A percentile compares a stretch with the other conserved stretches of the same genome.
These are phyloP conservation scores for Listronotus bonariensis DNA, from an alignment of 1,140 invertebrate genomes.

Conservation along the genomic window DNA sequence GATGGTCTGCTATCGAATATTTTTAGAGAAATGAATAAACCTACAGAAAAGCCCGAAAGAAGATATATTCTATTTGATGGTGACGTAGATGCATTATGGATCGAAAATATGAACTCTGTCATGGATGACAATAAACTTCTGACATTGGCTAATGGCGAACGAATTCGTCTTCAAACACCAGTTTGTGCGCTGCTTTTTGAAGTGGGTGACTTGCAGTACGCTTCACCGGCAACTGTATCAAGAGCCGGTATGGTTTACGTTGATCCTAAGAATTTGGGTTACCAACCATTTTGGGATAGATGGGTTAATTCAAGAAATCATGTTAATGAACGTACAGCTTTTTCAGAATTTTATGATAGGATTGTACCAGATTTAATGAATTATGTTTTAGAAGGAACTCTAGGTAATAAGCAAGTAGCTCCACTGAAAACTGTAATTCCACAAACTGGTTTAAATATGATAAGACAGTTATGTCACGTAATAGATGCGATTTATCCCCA, in stretches of 20 bases:
- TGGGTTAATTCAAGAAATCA: slow-evolving; percentile 68
- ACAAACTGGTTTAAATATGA: slow-evolving; percentile 84
- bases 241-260: slow-evolving; percentile 93
- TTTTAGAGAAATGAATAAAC: slow-evolving; percentile 87
- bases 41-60: slow-evolving; percentile 68
- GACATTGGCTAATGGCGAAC: slow-evolving; percentile 87
- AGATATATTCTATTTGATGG: slow-evolving; percentile 90
- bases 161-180: slow-evolving; percentile 79
- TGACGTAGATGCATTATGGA: slow-evolving; percentile 91
- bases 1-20: slow-evolving; percentile 89
- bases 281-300: slow-evolving; percentile 81
- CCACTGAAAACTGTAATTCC: slow-evolving; percentile 81
- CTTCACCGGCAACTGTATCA: slow-evolving; percentile 89
- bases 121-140: slow-evolving; percentile 93
- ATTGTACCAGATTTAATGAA: slow-evolving; percentile 73
- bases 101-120: slow-evolving; percentile 95
- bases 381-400: slow-evolving; percentile 76
- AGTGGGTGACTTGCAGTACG: slow-evolving; percentile 86
- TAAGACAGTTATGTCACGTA: slow-evolving; percentile 81
- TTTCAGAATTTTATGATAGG: slow-evolving; percentile 70
- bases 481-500: slow-evolving; percentile 70
- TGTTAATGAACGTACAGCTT: slow-evolving; percentile 60
- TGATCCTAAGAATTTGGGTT: slow-evolving; percentile 87
- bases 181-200: slow-evolving; percentile 87
- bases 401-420: slow-evolving; percentile 72